Conservation (phyloP, 2,113 vertebrate genomes). For the Agapornis roseicollis region DNA sequence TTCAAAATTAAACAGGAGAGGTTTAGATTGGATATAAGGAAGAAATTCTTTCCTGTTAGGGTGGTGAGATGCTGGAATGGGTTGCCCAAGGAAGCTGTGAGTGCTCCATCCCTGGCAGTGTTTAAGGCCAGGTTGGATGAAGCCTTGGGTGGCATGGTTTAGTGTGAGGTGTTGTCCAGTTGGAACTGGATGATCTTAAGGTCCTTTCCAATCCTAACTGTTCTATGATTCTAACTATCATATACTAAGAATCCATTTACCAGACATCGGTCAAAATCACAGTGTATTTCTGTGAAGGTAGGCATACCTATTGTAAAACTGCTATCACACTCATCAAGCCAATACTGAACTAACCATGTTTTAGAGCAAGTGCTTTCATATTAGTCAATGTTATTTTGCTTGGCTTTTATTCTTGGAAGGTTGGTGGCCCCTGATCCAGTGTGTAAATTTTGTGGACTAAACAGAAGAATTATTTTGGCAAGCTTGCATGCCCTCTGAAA, state of each 20-base stretch:
- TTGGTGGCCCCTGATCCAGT: background rate
- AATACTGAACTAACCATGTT: background rate
- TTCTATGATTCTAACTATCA: too few relatives aligned
- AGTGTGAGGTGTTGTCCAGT: too few relatives aligned
- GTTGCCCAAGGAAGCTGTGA: too few relatives aligned
- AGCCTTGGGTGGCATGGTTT: too few relatives aligned
- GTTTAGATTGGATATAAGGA: too few relatives aligned
- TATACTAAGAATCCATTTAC: background rate
- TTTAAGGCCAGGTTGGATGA: too few relatives aligned
- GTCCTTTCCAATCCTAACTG: too few relatives aligned
- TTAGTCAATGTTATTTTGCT: background rate
- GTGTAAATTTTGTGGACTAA: background rate
- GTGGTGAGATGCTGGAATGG: too few relatives aligned
- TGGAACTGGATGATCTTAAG: too few relatives aligned
- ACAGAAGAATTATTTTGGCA: background rate
- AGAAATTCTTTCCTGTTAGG: too few relatives aligned
- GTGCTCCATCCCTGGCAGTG: too few relatives aligned
- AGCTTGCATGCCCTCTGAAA: background rate
- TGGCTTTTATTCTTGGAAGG: background rate
- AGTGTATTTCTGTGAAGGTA: background rate
- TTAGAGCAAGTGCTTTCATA: background rate
- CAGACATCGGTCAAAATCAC: accelerated
- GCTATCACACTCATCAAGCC: background rate
- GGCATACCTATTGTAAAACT: background rate
- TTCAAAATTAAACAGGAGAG: too few relatives aligned